phyloP scores from a whole-genome alignment of 2,797 vertebrate genomes.

The Petrocephalus schoutedeni region DNA sequence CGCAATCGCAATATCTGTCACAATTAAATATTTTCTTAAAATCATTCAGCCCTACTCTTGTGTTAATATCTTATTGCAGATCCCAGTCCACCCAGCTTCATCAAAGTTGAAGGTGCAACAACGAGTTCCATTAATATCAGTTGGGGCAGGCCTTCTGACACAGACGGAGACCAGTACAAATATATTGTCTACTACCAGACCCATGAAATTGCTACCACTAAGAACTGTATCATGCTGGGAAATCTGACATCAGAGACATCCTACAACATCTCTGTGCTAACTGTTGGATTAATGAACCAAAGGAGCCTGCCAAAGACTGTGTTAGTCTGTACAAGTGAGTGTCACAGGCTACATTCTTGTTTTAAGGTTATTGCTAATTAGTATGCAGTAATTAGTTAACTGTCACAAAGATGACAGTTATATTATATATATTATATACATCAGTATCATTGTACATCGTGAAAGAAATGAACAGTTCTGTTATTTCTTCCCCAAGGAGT shows the following conservation, averaged over 20 bases:
- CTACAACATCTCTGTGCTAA: conserved; percentile 34
- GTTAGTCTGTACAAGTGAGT: conserved; percentile 55
- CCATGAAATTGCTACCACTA: not conserved
- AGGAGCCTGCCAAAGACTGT: conserved; percentile 39
- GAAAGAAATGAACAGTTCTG: not conserved
- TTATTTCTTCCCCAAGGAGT: conserved; percentile 45
- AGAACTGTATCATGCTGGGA: conserved; percentile 18
- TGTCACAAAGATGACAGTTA: not conserved
- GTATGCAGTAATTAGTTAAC: not conserved
- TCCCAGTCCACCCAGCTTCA: conserved; percentile 11
- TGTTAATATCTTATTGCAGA: not conserved
- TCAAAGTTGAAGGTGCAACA: conserved; percentile 1
- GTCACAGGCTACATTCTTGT: not conserved
- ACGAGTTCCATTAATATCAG: conserved; percentile 21
- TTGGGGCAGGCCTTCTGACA: conserved; percentile 6
- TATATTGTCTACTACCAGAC: not conserved
- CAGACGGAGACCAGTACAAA: not conserved
- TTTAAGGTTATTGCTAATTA: not conserved
- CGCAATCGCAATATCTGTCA: too few species aligned
- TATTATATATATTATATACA: too few species aligned
- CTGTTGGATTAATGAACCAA: conserved; percentile 39
- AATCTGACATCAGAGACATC: conserved; percentile 30
- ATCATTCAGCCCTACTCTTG: too few species aligned
- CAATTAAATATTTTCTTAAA: too few species aligned
- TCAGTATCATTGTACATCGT: not conserved